These are phyloP conservation scores for Chymomyza costata DNA, from an alignment of 1,140 invertebrate species.

Conservation along the genomic window DNA sequence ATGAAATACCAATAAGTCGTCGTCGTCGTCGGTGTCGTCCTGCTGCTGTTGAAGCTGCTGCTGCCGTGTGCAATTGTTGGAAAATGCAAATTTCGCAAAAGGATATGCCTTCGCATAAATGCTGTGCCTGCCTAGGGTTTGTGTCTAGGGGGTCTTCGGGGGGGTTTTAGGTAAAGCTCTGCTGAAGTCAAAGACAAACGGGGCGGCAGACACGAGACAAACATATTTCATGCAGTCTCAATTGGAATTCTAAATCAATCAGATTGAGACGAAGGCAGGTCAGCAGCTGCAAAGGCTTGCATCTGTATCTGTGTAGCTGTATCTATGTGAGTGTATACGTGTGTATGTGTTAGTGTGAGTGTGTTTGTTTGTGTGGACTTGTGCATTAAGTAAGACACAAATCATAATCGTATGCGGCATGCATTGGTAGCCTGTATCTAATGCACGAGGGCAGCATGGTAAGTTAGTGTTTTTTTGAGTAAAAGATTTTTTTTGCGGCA, in stretches of 20 bases:
- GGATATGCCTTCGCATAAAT: constrained; percentile 70
- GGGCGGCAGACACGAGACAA: constrained; percentile 54
- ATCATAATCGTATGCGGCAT: constrained; percentile 65
- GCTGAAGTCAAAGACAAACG: constrained; percentile 29
- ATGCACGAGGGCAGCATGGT: no score
- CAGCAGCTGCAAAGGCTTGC: background rate
- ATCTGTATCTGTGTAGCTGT: constrained; percentile 27
- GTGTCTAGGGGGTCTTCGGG: no score
- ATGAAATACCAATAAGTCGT: constrained; percentile 74
- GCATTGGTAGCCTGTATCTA: no score
- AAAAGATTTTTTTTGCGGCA: no score
- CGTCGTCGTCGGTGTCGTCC: constrained; percentile 31
- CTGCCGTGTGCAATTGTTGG: constrained; percentile 57
- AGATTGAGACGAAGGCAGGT: constrained; percentile 61
- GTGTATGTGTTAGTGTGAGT: background rate
- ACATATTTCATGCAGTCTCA: constrained; percentile 74
- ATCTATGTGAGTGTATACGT: background rate
- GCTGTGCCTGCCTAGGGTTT: constrained; percentile 16
- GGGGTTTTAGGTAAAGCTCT: constrained; percentile 1
- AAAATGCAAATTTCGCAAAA: constrained; percentile 72
- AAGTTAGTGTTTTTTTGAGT: no score
- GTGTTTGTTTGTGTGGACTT: constrained; percentile 10
- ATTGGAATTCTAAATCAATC: constrained; percentile 75
- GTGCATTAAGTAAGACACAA: constrained; percentile 74
- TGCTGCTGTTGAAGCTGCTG: constrained; percentile 18